Conservation (phyloP, 2,888 invertebrate species). For the Lasioglossum oenotherae region DNA sequence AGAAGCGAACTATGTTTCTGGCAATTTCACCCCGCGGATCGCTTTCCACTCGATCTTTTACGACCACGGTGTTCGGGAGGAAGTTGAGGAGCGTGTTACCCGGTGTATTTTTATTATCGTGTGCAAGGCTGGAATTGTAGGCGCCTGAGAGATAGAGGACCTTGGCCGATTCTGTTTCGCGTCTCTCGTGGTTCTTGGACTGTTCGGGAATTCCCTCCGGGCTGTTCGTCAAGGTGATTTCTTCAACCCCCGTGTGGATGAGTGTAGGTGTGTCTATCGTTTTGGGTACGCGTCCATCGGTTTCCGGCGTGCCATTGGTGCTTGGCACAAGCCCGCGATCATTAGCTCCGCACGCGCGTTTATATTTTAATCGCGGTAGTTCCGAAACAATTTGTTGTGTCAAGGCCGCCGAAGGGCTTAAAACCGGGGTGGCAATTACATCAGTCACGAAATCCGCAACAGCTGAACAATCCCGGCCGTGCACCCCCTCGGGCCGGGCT, state of each 20-base stretch:
- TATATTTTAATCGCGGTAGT: slow-evolving; percentile 84
- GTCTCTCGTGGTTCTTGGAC: background rate
- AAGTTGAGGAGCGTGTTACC: slow-evolving; percentile 21
- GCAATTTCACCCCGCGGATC: background rate
- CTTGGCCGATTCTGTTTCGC: slow-evolving; percentile 42
- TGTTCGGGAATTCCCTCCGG: slow-evolving; percentile 10
- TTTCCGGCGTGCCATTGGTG: slow-evolving; percentile 76
- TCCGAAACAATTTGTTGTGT: slow-evolving; percentile 84
- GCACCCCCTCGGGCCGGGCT: slow-evolving; percentile 32
- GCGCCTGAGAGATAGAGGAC: slow-evolving; percentile 19
- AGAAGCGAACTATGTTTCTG: background rate
- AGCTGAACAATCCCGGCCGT: slow-evolving; percentile 76
- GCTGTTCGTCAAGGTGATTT: slow-evolving; percentile 42
- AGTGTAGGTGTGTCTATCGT: slow-evolving; percentile 4
- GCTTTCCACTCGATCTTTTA: background rate
- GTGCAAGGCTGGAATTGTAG: slow-evolving; percentile 41
- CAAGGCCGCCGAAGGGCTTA: slow-evolving; percentile 82
- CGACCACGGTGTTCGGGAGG: background rate
- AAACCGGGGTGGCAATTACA: slow-evolving; percentile 80
- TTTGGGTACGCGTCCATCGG: slow-evolving; percentile 63
- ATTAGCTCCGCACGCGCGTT: slow-evolving; percentile 77
- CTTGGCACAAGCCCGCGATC: slow-evolving; percentile 82
- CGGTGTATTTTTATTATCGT: slow-evolving; percentile 57
- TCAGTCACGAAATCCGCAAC: slow-evolving; percentile 84
- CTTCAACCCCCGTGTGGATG: background rate